Conservation (phyloP, 2,113 vertebrate genomes). For the Triplophysa rosa region DNA sequence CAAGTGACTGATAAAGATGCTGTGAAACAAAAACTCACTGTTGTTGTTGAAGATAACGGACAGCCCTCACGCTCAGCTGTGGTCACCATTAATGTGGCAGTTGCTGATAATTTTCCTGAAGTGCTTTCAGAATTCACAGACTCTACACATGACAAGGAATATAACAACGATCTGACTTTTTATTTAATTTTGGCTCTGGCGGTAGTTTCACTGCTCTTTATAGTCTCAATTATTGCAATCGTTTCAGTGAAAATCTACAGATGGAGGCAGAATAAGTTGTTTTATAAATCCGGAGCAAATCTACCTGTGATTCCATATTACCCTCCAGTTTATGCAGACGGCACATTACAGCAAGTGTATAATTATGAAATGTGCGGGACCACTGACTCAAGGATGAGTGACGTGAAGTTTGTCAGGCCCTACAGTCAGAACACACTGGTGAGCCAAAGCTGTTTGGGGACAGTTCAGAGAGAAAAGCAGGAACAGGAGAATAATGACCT, state of each 20-base stretch:
- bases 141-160: constrained; percentile 42
- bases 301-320: constrained; percentile 59
- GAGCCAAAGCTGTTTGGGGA: constrained; percentile 57
- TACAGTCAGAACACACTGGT: constrained; percentile 69
- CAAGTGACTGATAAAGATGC: constrained; percentile 58
- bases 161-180: constrained; percentile 51
- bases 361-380: constrained; percentile 55
- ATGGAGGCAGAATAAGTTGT: constrained; percentile 52
- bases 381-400: constrained; percentile 54
- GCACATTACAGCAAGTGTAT: constrained; percentile 50
- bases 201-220: constrained; percentile 53
- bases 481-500: constrained; percentile 57
- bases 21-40: constrained; percentile 55
- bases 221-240: constrained; percentile 43
- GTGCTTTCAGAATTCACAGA: constrained; percentile 66
- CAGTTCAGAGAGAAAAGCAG: constrained; percentile 60
- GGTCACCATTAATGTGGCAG: constrained; percentile 53
- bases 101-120: constrained; percentile 75
- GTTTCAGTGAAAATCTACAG: constrained; percentile 55
- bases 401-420: constrained; percentile 44
- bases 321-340: constrained; percentile 50
- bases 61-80: constrained; percentile 54
- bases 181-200: constrained; percentile 52
- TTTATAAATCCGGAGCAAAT: constrained; percentile 49
- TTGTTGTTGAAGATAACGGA: constrained; percentile 58